A percentile compares a stretch with the other conserved stretches of the same genome.
Conservation (phyloP, 2,888 invertebrate species). For the Labia minor region DNA sequence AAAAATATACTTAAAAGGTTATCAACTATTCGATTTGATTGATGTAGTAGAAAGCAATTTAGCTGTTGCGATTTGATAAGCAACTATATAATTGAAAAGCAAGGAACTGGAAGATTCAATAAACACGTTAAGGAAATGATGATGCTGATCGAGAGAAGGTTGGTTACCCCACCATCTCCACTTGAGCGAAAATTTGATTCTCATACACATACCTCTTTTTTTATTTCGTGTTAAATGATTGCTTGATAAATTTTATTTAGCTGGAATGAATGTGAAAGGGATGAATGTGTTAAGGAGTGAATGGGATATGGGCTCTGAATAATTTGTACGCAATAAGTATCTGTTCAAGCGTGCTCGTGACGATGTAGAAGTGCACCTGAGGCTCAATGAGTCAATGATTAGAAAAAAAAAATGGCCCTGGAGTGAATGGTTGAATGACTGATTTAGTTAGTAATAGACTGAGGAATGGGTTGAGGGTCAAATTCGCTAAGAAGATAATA, state of each 20-base stretch:
- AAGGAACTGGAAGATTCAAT: constrained; percentile 6
- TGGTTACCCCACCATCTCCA: too few relatives aligned
- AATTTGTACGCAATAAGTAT: not conserved
- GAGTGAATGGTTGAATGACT: not conserved
- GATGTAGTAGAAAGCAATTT: too few relatives aligned
- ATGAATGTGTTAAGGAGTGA: not conserved
- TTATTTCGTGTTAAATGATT: not conserved
- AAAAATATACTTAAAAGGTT: too few relatives aligned
- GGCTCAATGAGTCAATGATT: not conserved
- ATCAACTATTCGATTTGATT: too few relatives aligned
- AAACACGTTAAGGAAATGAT: not conserved
- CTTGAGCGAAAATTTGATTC: too few relatives aligned
- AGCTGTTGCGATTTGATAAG: too few relatives aligned
- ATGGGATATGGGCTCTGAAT: not conserved
- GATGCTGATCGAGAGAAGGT: not conserved
- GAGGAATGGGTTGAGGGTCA: not conserved
- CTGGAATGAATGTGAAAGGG: not conserved
- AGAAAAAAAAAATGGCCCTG: not conserved
- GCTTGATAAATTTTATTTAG: not conserved
- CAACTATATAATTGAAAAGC: not conserved
- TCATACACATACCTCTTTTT: not conserved
- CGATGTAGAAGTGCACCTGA: not conserved
- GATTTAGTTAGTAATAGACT: not conserved
- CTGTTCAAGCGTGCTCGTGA: not conserved
- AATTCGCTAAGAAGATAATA: not conserved